Evolutionary conservation across 2,797 vertebrate species (phyloP), one percentile per base, ranked within the genome.

Genomic region (Potorous gilbertii): DNA sequence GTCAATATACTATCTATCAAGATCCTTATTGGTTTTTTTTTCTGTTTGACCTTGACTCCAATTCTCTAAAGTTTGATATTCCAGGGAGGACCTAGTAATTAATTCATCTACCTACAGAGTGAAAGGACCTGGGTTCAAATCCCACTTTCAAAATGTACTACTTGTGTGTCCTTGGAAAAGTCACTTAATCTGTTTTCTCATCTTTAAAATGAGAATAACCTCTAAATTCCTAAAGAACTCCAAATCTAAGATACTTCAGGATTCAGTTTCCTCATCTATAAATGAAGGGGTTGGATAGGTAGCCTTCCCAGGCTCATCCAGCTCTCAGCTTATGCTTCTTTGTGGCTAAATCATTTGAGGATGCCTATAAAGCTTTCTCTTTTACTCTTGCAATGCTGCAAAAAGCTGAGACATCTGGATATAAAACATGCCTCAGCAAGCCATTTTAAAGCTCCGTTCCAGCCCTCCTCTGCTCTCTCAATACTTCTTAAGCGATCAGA

Each of bases 401-500:
- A 81, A 81, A 81, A 81, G 18, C 66, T 81, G n/a, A 81, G n/a
- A 81, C 66, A 81, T 46, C 66, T 81, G 66, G 66, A 81, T 10
- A 81, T 21, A 40, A 81, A 81, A 81, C n/a, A 18, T 46, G n/a
- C 21, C 66, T 46, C 18, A 8, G 40, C 40, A 81, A 74, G n/a
- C n/a, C 66, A 81, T 81, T 81, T 81, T 81, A 81, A 81, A 81
- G 18, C 66, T n/a, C 94, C 94, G 87, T 93, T 91, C 16, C 54
- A 56, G 13, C 14, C 31, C 91, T 94, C 89, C 27, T 81, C n/a
- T 95, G 55, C 62, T 1, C 16, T 95, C 52, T 93, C 62, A 94
- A 24, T 74, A 52, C 57, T 93, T 89, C n/a, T 87, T 89, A 92
- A 89, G 21, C 9, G 95, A 96, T 90, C 10, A 89, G 50, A 96